phyloP scores from a whole-genome alignment of 2,888 invertebrate species.

The Stenurella melanura region DNA sequence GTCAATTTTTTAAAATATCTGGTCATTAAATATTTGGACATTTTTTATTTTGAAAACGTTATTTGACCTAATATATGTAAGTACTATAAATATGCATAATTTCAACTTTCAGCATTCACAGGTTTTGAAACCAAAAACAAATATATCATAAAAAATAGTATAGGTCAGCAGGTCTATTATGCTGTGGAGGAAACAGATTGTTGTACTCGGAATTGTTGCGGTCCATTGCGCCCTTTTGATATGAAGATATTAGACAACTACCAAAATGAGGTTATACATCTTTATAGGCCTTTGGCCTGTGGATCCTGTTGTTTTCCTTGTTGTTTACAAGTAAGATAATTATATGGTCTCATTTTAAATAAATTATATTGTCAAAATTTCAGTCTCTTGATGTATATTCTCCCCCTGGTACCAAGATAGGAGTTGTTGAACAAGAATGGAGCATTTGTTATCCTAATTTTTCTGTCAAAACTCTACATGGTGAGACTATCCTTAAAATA shows the following conservation, averaged over 20 bases:
- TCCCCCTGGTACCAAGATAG: slow-evolving; percentile 83
- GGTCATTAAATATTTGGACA: no score
- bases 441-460: slow-evolving; percentile 84
- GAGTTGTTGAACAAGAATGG: slow-evolving; percentile 86
- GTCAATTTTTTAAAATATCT: no score
- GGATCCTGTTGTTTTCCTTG: slow-evolving; percentile 91
- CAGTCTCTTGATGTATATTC: slow-evolving; percentile 86
- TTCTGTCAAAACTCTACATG: slow-evolving; percentile 83
- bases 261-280: slow-evolving; percentile 89
- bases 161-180: slow-evolving; percentile 87
- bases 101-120: slow-evolving; percentile 78
- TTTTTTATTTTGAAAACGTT: no score
- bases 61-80: no score
- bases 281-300: slow-evolving; percentile 88
- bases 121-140: slow-evolving; percentile 94
- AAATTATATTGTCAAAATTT: slow-evolving; percentile 38
- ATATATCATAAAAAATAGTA: slow-evolving; percentile 86
- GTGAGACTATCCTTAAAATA: slow-evolving; percentile 84
- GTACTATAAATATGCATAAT: not conserved
- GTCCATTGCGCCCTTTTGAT: slow-evolving; percentile 88
- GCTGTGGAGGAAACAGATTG: slow-evolving; percentile 91
- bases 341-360: not conserved
- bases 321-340: slow-evolving; percentile 80
- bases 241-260: slow-evolving; percentile 90
- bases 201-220: slow-evolving; percentile 89